Evolutionary conservation across 2,888 invertebrate genomes (phyloP), one percentile per base, ranked within the genome.

Genomic region (Linnaemya vulpina): DNA sequence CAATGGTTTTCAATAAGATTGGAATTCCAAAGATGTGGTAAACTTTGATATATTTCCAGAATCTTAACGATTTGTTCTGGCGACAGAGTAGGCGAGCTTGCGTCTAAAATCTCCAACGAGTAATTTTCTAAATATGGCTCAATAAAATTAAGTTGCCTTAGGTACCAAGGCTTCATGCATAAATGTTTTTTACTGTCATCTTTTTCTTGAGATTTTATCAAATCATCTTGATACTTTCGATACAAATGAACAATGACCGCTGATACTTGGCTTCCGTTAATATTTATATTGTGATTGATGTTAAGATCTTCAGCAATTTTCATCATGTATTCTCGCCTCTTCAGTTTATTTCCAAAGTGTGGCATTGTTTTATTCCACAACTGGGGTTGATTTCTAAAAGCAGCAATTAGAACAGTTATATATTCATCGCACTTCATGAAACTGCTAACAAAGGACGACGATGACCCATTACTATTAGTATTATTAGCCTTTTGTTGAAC

Each of bases 1-100:
- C 85, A 85, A 55, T 82, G 82, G 70, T 85, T 70, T 60, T 85
- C 85, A 35, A 82, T 78, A 40, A 85, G 63, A 75, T 82, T 53
- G 1, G 82, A 79, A 8, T 85, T 85, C 85, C 85, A 85, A 10
- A 85, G 77, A 58, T 82, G 63, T 15, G 85, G 75, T 20, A 82
- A 78, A 51, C 38, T 43, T 20, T 20, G 20, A 30, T 85, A 85
- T 13, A 85, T 82, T 40, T 78, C 25, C 15, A 82, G 75, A 65
- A 85, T 82, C 25, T 75, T 9, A 0, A 49, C 11, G 49, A 85
- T 78, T 77, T 85, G 71, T 35, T 82, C 70, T 1, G 70, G 71
- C 11, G 65, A 53, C 17, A 85, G 75, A 17, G 9, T 70, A 0
- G 85, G 46, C 17, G 53, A 38, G 51, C 71, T 65, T 5, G 74